Evolutionary conservation across 1,140 invertebrate species (phyloP), one percentile per base, ranked within the genome.

Genomic region (Yoshiicerus persimilis): DNA sequence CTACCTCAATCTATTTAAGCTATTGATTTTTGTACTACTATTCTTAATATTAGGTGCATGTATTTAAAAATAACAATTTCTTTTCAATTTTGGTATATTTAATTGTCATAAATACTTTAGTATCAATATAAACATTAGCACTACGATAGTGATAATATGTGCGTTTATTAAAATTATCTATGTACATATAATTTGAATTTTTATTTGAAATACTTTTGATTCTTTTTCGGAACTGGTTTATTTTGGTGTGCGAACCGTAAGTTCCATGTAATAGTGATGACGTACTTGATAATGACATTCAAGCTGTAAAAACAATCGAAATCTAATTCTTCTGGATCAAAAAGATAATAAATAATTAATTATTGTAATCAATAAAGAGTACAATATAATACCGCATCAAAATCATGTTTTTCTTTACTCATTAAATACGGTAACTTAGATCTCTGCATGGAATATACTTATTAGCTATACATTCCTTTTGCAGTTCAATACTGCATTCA

Each of bases 1-100:
- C 75, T 80, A 80, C 75, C 75, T 80, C 75, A 80, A 80, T 80
- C 75, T 70, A 80, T 34, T 80, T n/a, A 38, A 36, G 20, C n/a
- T n/a, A 34, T 36, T 34, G 20, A 36, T 80, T 80, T 80, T 80
- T 80, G 32, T 80, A 80, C 34, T 36, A 36, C 32, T 80, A 36
- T 13, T n/a, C n/a, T n/a, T 34, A 77, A 30, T 75, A 30, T n/a
- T 56, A 56, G 47, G 47, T 56, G 13, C 8, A n/a, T 56, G 47
- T n/a, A 56, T 56, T 56, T 56, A 56, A 56, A 56, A n/a, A 6
- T 56, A 56, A 56, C 47, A 56, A 56, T 56, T 56, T 56, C n/a
- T 56, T 56, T 47, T 20, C 41, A 47, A 56, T 56, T 16, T n/a
- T 0, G 13, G 16, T 4, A n/a, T 56, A n/a, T 20, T 56, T 16